Evolutionary conservation across 2,888 invertebrate genomes (phyloP).

Genomic region (Drosophila robusta): DNA sequence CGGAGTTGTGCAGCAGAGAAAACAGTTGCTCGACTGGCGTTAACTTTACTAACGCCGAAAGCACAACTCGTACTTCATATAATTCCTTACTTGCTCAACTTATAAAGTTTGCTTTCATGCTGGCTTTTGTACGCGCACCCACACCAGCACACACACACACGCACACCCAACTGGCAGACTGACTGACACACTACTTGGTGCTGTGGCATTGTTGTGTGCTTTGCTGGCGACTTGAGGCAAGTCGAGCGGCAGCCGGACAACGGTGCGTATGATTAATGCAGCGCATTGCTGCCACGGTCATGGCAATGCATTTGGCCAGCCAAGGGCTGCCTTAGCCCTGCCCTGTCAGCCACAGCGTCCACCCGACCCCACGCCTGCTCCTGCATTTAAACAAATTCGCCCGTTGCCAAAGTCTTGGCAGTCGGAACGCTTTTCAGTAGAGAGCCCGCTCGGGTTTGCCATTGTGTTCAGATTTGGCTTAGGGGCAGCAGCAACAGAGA

Average conservation of each 20-base stretch:
- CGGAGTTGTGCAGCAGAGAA: slow-evolving; percentile 25
- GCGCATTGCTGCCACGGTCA: slow-evolving; percentile 31
- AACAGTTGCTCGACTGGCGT: slow-evolving; percentile 51
- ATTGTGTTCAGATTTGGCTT: slow-evolving; percentile 19
- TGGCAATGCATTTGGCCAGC: slow-evolving; percentile 46
- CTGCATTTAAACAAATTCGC: slow-evolving; percentile 38
- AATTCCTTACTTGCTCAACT: slow-evolving; percentile 63
- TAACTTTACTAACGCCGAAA: slow-evolving; percentile 57
- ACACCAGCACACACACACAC: slow-evolving; percentile 13
- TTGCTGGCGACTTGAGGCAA: slow-evolving; percentile 28
- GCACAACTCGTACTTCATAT: slow-evolving; percentile 59
- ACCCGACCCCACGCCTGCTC: background rate
- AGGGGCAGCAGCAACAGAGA: background rate
- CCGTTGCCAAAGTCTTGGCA: slow-evolving; percentile 33
- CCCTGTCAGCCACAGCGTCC: background rate
- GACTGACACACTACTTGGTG: slow-evolving; percentile 29
- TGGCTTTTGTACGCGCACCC: slow-evolving; percentile 8
- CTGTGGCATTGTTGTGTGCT: slow-evolving; percentile 30
- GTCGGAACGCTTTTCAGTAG: background rate
- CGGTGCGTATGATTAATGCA: slow-evolving; percentile 67
- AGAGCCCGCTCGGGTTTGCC: background rate
- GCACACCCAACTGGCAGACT: slow-evolving; percentile 16
- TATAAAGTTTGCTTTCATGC: slow-evolving; percentile 52
- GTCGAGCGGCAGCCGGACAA: slow-evolving; percentile 40
- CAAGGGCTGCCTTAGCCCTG: slow-evolving; percentile 8